Conservation (phyloP, 2,888 invertebrate species). For the Heteromurus nitidus region DNA sequence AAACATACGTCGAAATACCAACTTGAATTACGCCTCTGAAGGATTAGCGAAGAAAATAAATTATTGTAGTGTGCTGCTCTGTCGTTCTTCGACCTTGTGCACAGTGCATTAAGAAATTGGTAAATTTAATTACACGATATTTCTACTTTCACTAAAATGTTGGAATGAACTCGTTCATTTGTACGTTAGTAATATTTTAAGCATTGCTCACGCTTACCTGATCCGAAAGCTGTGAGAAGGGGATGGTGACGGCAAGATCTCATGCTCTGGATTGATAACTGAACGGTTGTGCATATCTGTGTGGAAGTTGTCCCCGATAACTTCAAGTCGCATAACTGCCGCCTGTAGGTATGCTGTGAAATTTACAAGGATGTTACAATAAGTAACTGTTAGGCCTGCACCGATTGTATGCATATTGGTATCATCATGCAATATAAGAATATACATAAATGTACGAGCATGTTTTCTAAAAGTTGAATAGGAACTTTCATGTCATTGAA, state of each 20-base stretch:
- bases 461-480: too few relatives aligned
- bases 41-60: slow-evolving; percentile 29
- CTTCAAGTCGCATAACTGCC: slow-evolving; percentile 73
- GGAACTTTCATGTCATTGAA: too few relatives aligned
- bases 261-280: slow-evolving; percentile 70
- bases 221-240: slow-evolving; percentile 61
- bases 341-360: slow-evolving; percentile 72
- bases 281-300: slow-evolving; percentile 72
- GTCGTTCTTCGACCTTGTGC: too few relatives aligned
- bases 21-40: slow-evolving; percentile 41
- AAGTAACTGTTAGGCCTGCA: too few relatives aligned
- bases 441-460: too few relatives aligned
- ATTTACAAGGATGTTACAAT: too few relatives aligned
- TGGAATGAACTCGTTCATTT: too few relatives aligned
- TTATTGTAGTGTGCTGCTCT: neutral
- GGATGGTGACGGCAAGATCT: slow-evolving; percentile 65
- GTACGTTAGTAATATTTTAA: too few relatives aligned
- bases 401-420: too few relatives aligned
- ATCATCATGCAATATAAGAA: too few relatives aligned
- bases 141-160: too few relatives aligned
- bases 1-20: slow-evolving; percentile 42
- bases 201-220: slow-evolving; percentile 70
- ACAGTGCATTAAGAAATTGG: slow-evolving; percentile 25
- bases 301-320: slow-evolving; percentile 73
- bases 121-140: too few relatives aligned